phyloP scores from a whole-genome alignment of 1,140 invertebrate genomes.

The Drosophila kohkoa region DNA sequence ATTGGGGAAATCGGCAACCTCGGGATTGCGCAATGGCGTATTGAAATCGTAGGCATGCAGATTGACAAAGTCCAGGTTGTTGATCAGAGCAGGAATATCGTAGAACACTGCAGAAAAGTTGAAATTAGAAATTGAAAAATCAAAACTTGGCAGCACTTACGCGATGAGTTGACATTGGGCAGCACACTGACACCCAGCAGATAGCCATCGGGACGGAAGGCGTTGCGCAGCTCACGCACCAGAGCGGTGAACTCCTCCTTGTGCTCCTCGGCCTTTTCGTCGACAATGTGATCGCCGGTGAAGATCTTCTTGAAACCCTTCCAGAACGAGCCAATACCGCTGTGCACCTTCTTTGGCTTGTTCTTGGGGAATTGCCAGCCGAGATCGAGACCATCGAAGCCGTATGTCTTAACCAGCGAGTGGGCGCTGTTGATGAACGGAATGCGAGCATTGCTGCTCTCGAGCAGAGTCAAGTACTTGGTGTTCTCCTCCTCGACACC shows the following conservation, averaged over 20 bases:
- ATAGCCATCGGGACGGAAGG: constrained; percentile 88
- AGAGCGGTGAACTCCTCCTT: constrained; percentile 91
- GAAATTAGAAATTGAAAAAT: constrained; percentile 41
- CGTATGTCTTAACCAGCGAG: constrained; percentile 89
- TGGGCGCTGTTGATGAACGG: constrained; percentile 91
- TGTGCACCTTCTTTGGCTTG: constrained; percentile 91
- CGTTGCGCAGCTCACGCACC: constrained; percentile 90
- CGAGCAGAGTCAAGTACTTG: constrained; percentile 86
- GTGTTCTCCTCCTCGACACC: constrained; percentile 85
- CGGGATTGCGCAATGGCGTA: constrained; percentile 90
- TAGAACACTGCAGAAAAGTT: constrained; percentile 88
- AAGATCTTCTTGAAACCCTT: constrained; percentile 92
- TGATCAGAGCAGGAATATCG: constrained; percentile 90
- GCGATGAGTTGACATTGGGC: constrained; percentile 91
- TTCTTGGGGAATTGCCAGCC: constrained; percentile 93
- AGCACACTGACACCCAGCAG: constrained; percentile 89
- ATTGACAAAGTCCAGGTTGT: constrained; percentile 92
- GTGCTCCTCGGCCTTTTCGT: constrained; percentile 91
- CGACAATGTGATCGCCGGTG: constrained; percentile 88
- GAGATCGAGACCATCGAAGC: constrained; percentile 95
- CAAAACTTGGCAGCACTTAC: constrained; percentile 85
- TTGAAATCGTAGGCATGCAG: constrained; percentile 92
- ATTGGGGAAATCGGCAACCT: constrained; percentile 90
- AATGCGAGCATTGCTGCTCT: constrained; percentile 89
- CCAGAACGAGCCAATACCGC: constrained; percentile 89